These are phyloP conservation scores for Hydrotaea cyrtoneurina DNA, from an alignment of 2,888 invertebrate species.

Conservation along the genomic window DNA sequence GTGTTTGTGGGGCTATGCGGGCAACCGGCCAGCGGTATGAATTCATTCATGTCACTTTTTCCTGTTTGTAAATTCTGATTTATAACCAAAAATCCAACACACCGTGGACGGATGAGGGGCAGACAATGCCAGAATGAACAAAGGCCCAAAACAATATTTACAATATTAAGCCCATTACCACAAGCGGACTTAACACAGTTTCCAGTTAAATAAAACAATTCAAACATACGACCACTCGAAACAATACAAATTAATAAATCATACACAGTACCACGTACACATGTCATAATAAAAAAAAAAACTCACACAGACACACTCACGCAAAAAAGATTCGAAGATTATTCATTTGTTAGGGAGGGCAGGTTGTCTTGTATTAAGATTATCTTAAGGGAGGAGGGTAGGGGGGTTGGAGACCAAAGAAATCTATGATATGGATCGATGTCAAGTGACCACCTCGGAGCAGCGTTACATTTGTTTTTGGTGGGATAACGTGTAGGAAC, in stretches of 20 bases:
- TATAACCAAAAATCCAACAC: conserved; percentile 71
- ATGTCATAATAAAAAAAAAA: conserved; percentile 58
- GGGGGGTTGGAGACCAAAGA: too few relatives aligned
- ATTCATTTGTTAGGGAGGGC: too few relatives aligned
- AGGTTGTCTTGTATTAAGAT: too few relatives aligned
- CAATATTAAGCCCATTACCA: conserved; percentile 49
- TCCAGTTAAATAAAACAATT: conserved; percentile 38
- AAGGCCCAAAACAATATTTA: conserved; percentile 40
- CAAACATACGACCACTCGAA: conserved; percentile 16
- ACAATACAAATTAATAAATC: conserved; percentile 66
- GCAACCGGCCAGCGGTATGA: conserved; percentile 21
- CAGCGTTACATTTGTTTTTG: too few relatives aligned
- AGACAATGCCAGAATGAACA: conserved; percentile 36
- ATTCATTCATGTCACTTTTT: conserved; percentile 54
- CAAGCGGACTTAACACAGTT: conserved; percentile 59
- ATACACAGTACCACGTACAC: conserved; percentile 51
- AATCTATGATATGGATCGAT: too few relatives aligned
- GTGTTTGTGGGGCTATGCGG: neutral
- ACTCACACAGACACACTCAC: neutral
- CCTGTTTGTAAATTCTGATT: conserved; percentile 60
- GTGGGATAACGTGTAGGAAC: too few relatives aligned
- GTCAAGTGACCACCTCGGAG: too few relatives aligned
- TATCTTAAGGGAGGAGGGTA: too few relatives aligned
- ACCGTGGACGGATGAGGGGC: conserved; percentile 46
- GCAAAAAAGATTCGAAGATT: too few relatives aligned